A percentile compares a stretch with the other conserved stretches of the same genome.
Evolutionary conservation across 2,113 vertebrate genomes (phyloP).

Genomic region (Plestiodon gilberti): DNA sequence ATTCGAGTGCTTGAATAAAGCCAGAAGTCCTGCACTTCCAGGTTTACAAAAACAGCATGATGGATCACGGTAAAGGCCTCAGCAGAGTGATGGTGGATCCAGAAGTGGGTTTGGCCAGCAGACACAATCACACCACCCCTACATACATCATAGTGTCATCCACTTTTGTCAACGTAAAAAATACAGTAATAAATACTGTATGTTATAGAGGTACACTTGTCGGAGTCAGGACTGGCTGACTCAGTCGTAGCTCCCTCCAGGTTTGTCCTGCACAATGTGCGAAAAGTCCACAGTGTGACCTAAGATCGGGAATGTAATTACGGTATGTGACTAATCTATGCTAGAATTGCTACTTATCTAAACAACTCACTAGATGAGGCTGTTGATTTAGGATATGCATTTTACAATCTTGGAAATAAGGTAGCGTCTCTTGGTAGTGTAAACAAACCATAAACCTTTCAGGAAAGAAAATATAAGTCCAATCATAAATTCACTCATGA

Average conservation of each 20-base stretch:
- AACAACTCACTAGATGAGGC: background rate
- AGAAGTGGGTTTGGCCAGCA: too few species aligned
- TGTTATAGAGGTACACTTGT: background rate
- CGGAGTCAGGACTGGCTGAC: background rate
- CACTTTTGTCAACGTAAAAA: too few species aligned
- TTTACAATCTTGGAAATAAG: background rate
- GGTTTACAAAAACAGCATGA: too few species aligned
- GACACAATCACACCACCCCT: too few species aligned
- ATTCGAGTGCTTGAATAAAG: too few species aligned
- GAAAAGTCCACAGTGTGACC: background rate
- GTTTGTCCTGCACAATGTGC: background rate
- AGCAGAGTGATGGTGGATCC: too few species aligned
- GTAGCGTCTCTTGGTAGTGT: background rate
- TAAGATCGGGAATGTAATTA: background rate
- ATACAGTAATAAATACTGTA: too few species aligned
- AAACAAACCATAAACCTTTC: conserved; percentile 12
- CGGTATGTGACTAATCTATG: background rate
- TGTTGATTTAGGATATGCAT: background rate
- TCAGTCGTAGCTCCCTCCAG: background rate
- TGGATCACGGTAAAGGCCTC: too few species aligned
- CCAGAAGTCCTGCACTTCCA: too few species aligned
- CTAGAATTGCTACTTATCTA: background rate
- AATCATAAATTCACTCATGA: background rate
- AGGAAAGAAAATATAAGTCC: background rate
- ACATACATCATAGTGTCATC: too few species aligned